Conservation (phyloP, 2,797 vertebrate genomes). For the Pagetopsis macropterus region DNA sequence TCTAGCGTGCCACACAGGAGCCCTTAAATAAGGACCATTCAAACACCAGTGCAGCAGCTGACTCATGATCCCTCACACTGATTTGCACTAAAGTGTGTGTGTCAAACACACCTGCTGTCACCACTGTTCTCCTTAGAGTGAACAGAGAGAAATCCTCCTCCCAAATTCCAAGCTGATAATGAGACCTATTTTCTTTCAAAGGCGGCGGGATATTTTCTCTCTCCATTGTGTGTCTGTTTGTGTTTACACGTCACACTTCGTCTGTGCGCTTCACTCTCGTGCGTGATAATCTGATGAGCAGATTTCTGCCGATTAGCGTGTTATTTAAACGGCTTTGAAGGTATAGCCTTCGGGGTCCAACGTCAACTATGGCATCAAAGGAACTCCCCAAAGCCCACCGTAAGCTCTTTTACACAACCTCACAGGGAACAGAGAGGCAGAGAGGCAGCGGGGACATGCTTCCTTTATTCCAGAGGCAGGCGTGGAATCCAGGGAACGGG, state of each 20-base stretch:
- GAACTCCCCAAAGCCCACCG: slow-evolving; percentile 72
- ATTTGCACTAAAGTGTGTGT: slow-evolving; percentile 21
- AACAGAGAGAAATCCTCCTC: slow-evolving; percentile 16
- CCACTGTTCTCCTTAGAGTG: background rate
- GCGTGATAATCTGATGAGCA: slow-evolving; percentile 76
- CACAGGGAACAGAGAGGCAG: slow-evolving; percentile 41
- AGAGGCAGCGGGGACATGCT: slow-evolving; percentile 62
- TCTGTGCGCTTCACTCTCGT: slow-evolving; percentile 54
- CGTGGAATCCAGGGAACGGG: slow-evolving; percentile 68
- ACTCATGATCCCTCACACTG: slow-evolving; percentile 60
- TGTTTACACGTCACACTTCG: slow-evolving; percentile 70
- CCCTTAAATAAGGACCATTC: slow-evolving; percentile 65
- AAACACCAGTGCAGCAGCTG: slow-evolving; percentile 56
- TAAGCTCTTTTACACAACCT: slow-evolving; percentile 78
- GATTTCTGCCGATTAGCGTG: slow-evolving; percentile 81
- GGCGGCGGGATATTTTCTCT: slow-evolving; percentile 45
- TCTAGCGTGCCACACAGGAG: slow-evolving; percentile 45
- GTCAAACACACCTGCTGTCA: background rate
- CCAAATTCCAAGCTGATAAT: slow-evolving; percentile 60
- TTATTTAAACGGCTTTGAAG: slow-evolving; percentile 83
- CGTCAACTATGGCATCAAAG: slow-evolving; percentile 71
- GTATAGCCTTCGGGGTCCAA: slow-evolving; percentile 71
- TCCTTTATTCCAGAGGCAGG: slow-evolving; percentile 69
- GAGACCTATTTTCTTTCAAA: slow-evolving; percentile 59
- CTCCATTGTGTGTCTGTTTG: slow-evolving; percentile 64